Percentiles rank a stretch among this genome's conserved stretches.
These are phyloP conservation scores for Branchellion lobata DNA, from an alignment of 2,888 invertebrate genomes.

Conservation along the genomic window DNA sequence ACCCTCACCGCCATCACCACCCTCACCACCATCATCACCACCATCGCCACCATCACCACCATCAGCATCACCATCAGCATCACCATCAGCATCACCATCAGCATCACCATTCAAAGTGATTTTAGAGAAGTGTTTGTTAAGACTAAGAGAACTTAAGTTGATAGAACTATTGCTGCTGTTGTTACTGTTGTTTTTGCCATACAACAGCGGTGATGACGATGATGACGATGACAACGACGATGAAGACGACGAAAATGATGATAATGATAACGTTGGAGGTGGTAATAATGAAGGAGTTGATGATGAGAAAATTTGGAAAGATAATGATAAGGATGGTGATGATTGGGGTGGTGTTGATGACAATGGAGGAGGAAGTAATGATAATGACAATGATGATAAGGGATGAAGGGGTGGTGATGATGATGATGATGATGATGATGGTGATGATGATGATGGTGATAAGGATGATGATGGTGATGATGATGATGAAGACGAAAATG, in stretches of 20 bases:
- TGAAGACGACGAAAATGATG: neutral
- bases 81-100: neutral
- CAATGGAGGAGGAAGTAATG: no score
- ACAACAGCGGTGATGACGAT: neutral
- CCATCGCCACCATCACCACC: neutral
- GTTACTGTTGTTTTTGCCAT: no score
- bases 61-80: neutral
- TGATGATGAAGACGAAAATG: neutral
- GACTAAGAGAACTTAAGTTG: neutral
- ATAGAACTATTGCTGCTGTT: neutral
- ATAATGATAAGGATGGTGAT: neutral
- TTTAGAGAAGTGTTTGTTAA: neutral
- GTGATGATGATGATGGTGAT: neutral
- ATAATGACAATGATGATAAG: no score
- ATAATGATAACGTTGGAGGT: neutral
- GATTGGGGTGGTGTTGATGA: neutral
- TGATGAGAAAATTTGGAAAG: neutral
- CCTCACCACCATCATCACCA: neutral
- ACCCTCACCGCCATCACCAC: neutral
- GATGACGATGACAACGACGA: neutral
- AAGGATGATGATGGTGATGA: neutral
- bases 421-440: neutral
- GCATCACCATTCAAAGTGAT: neutral
- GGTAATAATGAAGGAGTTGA: neutral
- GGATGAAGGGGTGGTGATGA: neutral